Conservation (phyloP, 2,797 vertebrate species). For the Cryptoprocta ferox region DNA sequence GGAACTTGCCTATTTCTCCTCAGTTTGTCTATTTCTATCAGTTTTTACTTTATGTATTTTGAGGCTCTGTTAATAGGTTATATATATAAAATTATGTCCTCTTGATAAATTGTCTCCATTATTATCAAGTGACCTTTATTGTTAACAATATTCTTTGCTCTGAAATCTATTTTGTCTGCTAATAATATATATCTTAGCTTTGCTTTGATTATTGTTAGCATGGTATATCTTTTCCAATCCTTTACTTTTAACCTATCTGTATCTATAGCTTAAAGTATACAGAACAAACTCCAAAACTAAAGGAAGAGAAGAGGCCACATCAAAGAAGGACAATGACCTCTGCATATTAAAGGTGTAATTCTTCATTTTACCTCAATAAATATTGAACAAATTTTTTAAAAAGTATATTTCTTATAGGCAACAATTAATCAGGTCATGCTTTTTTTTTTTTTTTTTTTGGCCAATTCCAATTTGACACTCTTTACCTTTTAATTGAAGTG, state of each 20-base stretch:
- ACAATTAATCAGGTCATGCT: background rate
- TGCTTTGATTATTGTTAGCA: background rate
- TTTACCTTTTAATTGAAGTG: background rate
- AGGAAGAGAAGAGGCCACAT: background rate
- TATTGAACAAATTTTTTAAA: background rate
- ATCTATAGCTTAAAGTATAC: background rate
- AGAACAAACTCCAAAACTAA: background rate
- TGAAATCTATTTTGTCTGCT: background rate
- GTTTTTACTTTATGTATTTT: background rate
- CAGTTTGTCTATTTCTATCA: background rate
- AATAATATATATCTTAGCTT: background rate
- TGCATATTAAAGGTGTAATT: background rate
- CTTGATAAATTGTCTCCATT: background rate
- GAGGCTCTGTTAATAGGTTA: background rate
- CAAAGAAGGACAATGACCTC: background rate
- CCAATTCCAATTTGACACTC: background rate
- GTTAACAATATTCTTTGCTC: background rate
- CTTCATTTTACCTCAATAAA: background rate
- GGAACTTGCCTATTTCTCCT: background rate
- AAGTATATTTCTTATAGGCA: background rate
- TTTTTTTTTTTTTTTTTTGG: background rate
- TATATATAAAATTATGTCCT: background rate
- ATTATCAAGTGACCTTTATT: background rate
- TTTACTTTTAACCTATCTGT: background rate
- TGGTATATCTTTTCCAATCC: background rate